Base-by-base conservation (phyloP, 2,113 vertebrate genomes). In the Nipponia nippon region DNA sequence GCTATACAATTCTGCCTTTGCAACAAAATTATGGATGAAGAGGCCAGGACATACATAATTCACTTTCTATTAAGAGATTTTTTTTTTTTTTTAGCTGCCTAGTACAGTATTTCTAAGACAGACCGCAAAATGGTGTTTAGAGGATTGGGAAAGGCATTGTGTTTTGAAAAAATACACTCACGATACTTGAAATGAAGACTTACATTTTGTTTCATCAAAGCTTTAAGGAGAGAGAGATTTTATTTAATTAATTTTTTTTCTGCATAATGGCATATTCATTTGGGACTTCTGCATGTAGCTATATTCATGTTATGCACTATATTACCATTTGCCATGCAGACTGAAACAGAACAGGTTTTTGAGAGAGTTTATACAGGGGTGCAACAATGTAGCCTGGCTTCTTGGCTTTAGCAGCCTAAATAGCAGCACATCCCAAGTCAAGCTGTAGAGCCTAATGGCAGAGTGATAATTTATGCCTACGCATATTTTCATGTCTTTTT, bases 281-380 rank as follows among this genome's bases (percentile, higher is more conserved):
- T 4, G 1, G 27, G n/a, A 79, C 4, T 34, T 4, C 21, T 0
- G 7, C 3, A 40, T 7, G 18, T 15, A 78, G 34, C 13, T 56
- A 7, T 36, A 52, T 40, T 72, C 38, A 9, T 11, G 7, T 58
- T 53, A 36, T 19, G 30, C 21, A 21, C 11, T 30, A 1, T 23
- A 42, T 46, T 4, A 16, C 29, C 38, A 53, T 78, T 87, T 40
- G 13, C 22, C 2, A 3, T 1, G 4, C 0, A 1, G 7, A 27
- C 13, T 30, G 86, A 42, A 61, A 49, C 7, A 40, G 47, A 73
- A 50, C 0, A 49, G n/a, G 56, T n/a, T 83, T 73, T 29, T 44
- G 40, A 73, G 40, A 63, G 34, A 34, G 59, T 58, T 81, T 32
- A 38, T 16, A 6, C 6, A 49, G 23, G 22, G 32, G 8, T 55